These are phyloP conservation scores for Diplogasteroides magnus DNA, from an alignment of 1,140 invertebrate species.

Conservation along the genomic window DNA sequence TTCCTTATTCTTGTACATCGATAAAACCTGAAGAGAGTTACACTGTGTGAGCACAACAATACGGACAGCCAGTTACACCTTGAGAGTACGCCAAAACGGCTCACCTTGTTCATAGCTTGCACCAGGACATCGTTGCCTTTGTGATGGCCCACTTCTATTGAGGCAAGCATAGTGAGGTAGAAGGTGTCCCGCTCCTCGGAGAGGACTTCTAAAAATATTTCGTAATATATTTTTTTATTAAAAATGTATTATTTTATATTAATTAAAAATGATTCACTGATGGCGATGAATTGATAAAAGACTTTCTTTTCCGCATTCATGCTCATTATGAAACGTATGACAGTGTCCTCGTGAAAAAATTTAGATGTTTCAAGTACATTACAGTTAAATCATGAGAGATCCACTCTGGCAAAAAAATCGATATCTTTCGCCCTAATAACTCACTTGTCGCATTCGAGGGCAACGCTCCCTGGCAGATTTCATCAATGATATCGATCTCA, in stretches of 20 bases:
- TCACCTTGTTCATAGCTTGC: slow-evolving; percentile 62
- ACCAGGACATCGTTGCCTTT: slow-evolving; percentile 69
- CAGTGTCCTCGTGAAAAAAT: too few species aligned
- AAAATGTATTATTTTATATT: not conserved
- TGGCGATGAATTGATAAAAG: too few species aligned
- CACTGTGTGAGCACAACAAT: too few species aligned
- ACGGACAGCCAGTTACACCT: too few species aligned
- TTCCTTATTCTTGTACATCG: slow-evolving; percentile 49
- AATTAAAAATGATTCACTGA: too few species aligned
- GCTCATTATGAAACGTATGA: too few species aligned
- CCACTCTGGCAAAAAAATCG: too few species aligned
- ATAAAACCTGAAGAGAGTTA: slow-evolving; percentile 47
- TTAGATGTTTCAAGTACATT: too few species aligned
- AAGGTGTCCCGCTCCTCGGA: slow-evolving; percentile 62
- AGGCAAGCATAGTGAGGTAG: slow-evolving; percentile 85
- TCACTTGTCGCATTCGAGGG: slow-evolving; percentile 32
- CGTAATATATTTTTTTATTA: slow-evolving; percentile 14
- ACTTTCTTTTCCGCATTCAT: too few species aligned
- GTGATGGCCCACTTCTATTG: slow-evolving; percentile 85
- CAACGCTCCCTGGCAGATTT: slow-evolving; percentile 71
- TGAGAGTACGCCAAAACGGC: too few species aligned
- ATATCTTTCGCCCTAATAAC: too few species aligned
- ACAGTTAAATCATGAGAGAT: too few species aligned
- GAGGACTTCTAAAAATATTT: slow-evolving; percentile 28
- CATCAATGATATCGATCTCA: slow-evolving; percentile 84